Evolutionary conservation across 2,797 vertebrate genomes (phyloP), one percentile per base, ranked within the genome.

Genomic region (Iguana delicatissima): DNA sequence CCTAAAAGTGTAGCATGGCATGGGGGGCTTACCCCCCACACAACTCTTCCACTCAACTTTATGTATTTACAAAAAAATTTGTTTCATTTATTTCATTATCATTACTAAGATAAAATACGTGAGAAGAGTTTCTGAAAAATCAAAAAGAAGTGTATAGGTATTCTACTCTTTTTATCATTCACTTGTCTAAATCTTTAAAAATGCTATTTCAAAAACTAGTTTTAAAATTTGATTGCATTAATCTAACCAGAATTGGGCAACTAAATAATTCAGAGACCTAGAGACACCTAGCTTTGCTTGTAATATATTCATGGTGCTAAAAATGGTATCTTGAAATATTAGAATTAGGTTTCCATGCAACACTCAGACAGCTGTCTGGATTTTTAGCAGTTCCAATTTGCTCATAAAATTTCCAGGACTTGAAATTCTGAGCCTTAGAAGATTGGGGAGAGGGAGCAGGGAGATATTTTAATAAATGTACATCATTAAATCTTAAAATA

Each of bases 211-310:
- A 20, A 73, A 86, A 57, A n/a, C n/a, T 24, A 1, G 20, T 62
- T 86, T 80, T n/a, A 59, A 55, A 80, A 80, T 80, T 80, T 72
- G 38, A 90, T 35, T 57, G 35, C 77, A 90, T 69, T 46, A 32
- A 85, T 67, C 64, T 79, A 73, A 73, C 22, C 52, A 52, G 62
- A 79, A 79, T 79, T 79, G 24, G 24, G n/a, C 50, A 69, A 84
- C 80, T 42, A 59, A 85, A 81, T 73, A 82, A 72, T 81, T 73
- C 12, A 80, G 38, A 72, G 46, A 57, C 26, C 87, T 52, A 57
- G 14, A 81, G 77, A 77, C 24, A 57, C 8, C 22, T 52, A 69
- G n/a, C 77, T 72, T 89, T 18, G 42, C 62, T 14, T 72, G 32
- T 80, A 62, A 83, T 83, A 83, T 82, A 89, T 85, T n/a, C 50